A percentile compares a stretch with the other conserved stretches of the same genome.
Conservation (phyloP, 2,797 vertebrate genomes). For the Myripristis murdjan region DNA sequence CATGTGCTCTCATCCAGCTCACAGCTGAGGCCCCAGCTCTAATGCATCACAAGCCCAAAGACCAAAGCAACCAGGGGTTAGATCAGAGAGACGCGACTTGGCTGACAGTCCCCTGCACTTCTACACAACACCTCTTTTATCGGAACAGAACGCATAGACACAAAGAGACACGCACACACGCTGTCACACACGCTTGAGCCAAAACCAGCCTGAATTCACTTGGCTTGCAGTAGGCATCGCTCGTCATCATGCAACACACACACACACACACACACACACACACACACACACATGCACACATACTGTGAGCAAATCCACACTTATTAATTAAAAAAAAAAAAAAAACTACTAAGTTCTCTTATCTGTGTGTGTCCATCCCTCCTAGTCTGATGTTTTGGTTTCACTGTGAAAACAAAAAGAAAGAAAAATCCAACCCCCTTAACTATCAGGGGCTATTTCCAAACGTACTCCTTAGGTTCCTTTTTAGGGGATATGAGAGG, state of each 20-base stretch:
- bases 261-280: constrained; percentile 7
- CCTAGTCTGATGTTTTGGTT: constrained; percentile 56
- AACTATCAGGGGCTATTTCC: constrained; percentile 68
- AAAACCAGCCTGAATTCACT: constrained; percentile 13
- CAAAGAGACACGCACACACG: not conserved
- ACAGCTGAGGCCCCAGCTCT: constrained; percentile 74
- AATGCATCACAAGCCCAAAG: constrained; percentile 57
- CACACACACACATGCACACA: constrained; percentile 14
- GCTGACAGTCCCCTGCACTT: constrained; percentile 18
- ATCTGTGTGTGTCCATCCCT: constrained; percentile 32
- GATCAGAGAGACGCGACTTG: constrained; percentile 44
- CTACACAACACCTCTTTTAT: not conserved
- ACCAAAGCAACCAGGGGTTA: constrained; percentile 45
- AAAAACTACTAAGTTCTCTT: not conserved
- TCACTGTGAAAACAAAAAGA: constrained; percentile 14
- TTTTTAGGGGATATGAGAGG: constrained; percentile 84
- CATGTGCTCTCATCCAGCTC: constrained; percentile 66
- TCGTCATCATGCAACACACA: constrained; percentile 4
- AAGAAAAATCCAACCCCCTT: constrained; percentile 36
- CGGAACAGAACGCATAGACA: not conserved
- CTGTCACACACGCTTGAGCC: not conserved
- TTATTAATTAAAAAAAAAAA: not conserved
- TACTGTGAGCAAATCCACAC: constrained; percentile 1
- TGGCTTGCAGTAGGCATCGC: constrained; percentile 18
- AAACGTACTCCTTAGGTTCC: constrained; percentile 78